phyloP scores from a whole-genome alignment of 2,113 vertebrate species.

The Morone saxatilis region DNA sequence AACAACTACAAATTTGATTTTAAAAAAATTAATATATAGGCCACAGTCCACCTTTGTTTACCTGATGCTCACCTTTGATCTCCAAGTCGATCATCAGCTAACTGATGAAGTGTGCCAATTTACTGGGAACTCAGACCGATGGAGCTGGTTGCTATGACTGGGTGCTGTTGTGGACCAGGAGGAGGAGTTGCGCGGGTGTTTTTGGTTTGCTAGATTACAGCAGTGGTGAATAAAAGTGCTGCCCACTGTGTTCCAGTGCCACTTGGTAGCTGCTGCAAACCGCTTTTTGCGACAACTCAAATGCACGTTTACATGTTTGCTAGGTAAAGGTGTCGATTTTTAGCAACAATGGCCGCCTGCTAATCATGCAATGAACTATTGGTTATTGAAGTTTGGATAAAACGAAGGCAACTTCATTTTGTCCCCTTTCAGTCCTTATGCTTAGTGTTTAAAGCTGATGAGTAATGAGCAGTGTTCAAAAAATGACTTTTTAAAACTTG shows the following conservation, averaged over 20 bases:
- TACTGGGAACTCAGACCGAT: not conserved
- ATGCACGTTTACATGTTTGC: not conserved
- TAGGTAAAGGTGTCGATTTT: not conserved
- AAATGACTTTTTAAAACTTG: not conserved
- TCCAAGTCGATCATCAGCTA: not conserved
- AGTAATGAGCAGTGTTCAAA: not conserved
- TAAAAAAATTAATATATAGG: no score
- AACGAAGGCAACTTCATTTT: not conserved
- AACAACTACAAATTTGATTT: not conserved
- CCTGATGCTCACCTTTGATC: conserved; percentile 48
- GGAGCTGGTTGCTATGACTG: not conserved
- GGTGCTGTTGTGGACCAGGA: conserved; percentile 6
- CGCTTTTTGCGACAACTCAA: not conserved
- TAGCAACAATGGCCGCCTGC: no score
- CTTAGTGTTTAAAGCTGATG: not conserved
- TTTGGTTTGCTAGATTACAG: conserved; percentile 55
- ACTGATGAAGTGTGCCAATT: not conserved
- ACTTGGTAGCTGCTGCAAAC: not conserved
- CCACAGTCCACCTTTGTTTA: not conserved
- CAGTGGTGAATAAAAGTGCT: conserved; percentile 14
- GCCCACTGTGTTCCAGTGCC: not conserved
- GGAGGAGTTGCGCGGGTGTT: conserved; percentile 56
- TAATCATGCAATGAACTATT: not conserved
- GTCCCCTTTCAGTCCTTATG: not conserved
- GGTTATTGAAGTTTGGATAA: not conserved